Percentiles rank a stretch among this genome's conserved stretches.
Evolutionary conservation across 2,888 invertebrate species (phyloP).

Genomic region (Drosophila nr. perissopoda): DNA sequence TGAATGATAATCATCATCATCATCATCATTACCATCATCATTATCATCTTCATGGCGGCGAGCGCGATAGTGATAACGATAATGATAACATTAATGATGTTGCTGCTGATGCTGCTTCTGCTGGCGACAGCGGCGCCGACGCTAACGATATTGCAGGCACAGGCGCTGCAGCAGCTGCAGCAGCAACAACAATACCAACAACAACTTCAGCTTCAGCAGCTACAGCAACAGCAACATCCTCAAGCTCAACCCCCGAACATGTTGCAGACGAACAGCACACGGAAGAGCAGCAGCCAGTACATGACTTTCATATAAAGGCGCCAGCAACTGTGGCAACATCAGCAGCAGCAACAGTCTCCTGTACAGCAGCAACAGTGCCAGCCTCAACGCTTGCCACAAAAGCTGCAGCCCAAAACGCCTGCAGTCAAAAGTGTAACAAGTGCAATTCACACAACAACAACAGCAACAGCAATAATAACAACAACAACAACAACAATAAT

Average conservation of each 20-base stretch:
- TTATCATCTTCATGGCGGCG: slow-evolving; percentile 55
- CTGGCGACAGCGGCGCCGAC: not conserved
- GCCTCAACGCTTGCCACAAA: slow-evolving; percentile 20
- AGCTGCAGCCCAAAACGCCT: slow-evolving; percentile 46
- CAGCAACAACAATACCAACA: slow-evolving; percentile 22
- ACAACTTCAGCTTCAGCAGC: slow-evolving; percentile 10
- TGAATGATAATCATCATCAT: slow-evolving; percentile 71
- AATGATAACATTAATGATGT: slow-evolving; percentile 28
- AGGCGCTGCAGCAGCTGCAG: slow-evolving; percentile 22
- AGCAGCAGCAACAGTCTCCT: slow-evolving; percentile 23
- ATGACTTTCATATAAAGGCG: not conserved
- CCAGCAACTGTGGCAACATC: slow-evolving; percentile 26
- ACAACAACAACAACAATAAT: slow-evolving; percentile 42
- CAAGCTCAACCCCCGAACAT: slow-evolving; percentile 36
- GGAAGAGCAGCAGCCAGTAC: slow-evolving; percentile 4
- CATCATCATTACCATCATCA: slow-evolving; percentile 74
- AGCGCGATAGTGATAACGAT: slow-evolving; percentile 31
- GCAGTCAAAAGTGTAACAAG: slow-evolving; percentile 81
- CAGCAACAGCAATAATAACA: slow-evolving; percentile 54
- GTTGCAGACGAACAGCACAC: slow-evolving; percentile 24
- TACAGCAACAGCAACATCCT: slow-evolving; percentile 22
- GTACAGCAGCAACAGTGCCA: slow-evolving; percentile 39
- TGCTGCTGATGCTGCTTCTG: slow-evolving; percentile 28
- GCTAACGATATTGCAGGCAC: slow-evolving; percentile 14
- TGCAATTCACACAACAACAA: slow-evolving; percentile 82